These are phyloP conservation scores for Pogonocichla stellata DNA, from an alignment of 2,113 vertebrate species.

Conservation along the genomic window DNA sequence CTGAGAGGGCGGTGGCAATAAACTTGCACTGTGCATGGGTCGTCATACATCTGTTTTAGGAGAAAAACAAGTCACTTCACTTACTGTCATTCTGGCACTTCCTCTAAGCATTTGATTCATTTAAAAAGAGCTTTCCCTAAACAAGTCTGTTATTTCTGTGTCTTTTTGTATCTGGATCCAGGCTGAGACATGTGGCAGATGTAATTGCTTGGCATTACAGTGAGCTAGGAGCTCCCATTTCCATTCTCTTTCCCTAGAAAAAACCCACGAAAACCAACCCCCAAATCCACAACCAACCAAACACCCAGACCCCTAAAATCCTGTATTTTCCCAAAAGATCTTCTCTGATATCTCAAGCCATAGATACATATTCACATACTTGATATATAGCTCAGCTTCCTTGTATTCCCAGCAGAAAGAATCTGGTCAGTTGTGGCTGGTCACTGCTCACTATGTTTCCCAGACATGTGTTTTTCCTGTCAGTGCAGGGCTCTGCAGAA, in stretches of 20 bases:
- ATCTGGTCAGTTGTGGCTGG: neutral
- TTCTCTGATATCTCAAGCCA: neutral
- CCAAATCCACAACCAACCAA: neutral
- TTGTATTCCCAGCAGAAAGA: neutral
- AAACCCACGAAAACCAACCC: accelerated
- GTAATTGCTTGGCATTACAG: neutral
- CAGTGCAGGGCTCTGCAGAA: neutral
- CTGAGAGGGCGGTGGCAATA: neutral
- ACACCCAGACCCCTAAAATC: accelerated
- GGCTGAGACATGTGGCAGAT: neutral
- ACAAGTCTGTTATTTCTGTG: neutral
- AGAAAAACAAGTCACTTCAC: neutral
- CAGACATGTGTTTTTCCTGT: neutral
- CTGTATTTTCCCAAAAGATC: neutral
- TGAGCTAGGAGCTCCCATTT: neutral
- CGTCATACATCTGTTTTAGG: neutral
- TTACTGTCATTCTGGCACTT: neutral
- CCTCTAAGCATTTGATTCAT: neutral
- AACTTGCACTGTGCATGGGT: neutral
- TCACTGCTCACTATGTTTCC: neutral
- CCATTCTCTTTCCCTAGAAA: neutral
- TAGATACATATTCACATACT: neutral
- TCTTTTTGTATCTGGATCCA: neutral
- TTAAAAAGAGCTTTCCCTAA: neutral
- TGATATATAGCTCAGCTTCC: neutral